Percentiles rank a stretch among this genome's conserved stretches.
Conservation (phyloP, 2,113 vertebrate genomes). For the Holacanthus passer region DNA sequence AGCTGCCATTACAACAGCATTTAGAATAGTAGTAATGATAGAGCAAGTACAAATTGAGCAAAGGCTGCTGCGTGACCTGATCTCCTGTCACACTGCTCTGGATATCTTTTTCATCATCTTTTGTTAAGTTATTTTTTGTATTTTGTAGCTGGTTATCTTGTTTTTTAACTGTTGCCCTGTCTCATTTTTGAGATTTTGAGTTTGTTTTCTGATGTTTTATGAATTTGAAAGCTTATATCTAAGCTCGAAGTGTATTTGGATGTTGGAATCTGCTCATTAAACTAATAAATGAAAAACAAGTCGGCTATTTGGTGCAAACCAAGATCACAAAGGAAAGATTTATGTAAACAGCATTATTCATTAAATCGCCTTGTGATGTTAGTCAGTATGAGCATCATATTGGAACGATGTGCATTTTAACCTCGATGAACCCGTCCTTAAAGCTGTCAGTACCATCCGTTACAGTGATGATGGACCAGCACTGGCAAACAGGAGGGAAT, state of each 20-base stretch:
- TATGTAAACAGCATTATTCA: background rate
- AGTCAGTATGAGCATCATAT: background rate
- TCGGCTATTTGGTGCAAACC: background rate
- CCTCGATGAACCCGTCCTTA: constrained; percentile 17
- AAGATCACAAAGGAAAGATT: background rate
- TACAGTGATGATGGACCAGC: background rate
- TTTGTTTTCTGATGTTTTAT: too few relatives aligned
- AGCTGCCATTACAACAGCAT: constrained; percentile 45
- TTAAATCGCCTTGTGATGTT: background rate
- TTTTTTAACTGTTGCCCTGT: too few relatives aligned
- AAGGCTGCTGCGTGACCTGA: background rate
- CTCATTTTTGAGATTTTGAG: too few relatives aligned
- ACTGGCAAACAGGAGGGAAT: constrained; percentile 18
- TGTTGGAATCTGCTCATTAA: background rate
- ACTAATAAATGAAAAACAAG: background rate
- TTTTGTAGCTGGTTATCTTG: too few relatives aligned
- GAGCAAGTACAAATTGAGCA: background rate
- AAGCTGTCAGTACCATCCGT: constrained; percentile 35
- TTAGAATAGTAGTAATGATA: background rate
- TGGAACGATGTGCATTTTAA: constrained; percentile 30
- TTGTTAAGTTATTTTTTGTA: too few relatives aligned
- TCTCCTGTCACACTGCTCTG: background rate
- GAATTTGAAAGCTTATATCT: background rate
- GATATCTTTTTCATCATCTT: too few relatives aligned
- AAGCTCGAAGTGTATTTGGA: background rate